Percentiles rank a stretch among this genome's conserved stretches.
Evolutionary conservation across 2,797 vertebrate genomes (phyloP).

Genomic region (Coranthus polyacanthus): DNA sequence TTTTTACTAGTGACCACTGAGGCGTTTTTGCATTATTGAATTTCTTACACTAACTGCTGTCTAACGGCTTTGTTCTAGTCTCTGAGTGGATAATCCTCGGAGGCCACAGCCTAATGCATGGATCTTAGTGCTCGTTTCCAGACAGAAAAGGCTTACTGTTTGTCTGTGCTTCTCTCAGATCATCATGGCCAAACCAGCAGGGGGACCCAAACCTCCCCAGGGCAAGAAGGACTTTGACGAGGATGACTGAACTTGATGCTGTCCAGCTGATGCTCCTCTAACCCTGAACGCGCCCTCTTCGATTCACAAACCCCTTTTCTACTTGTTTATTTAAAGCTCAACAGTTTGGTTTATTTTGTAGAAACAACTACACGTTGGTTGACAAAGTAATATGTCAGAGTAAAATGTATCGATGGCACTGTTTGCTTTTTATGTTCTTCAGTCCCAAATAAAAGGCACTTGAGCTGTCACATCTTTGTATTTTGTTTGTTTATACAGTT

Average conservation of each 20-base stretch:
- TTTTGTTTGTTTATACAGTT: conserved; percentile 11
- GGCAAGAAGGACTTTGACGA: conserved; percentile 96
- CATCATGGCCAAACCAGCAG: conserved; percentile 94
- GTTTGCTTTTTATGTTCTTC: conserved; percentile 73
- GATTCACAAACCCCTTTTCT: conserved; percentile 69
- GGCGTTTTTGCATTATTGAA: neutral
- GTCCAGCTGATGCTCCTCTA: conserved; percentile 27
- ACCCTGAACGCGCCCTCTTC: conserved; percentile 16
- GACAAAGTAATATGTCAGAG: conserved; percentile 42
- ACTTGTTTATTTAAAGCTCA: conserved; percentile 83
- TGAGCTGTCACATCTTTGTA: conserved; percentile 51
- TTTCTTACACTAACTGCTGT: neutral
- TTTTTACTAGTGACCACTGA: too few relatives aligned
- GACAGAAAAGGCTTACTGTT: neutral
- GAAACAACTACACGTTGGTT: conserved; percentile 50
- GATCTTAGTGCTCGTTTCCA: neutral
- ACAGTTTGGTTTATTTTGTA: conserved; percentile 73
- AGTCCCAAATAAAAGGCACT: conserved; percentile 79
- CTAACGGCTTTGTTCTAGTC: neutral
- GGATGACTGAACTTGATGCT: conserved; percentile 88
- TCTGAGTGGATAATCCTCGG: conserved; percentile 1
- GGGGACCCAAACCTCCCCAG: conserved; percentile 94
- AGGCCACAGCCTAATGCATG: conserved; percentile 8
- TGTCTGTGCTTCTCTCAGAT: conserved; percentile 81
- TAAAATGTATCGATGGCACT: conserved; percentile 61